A percentile compares a stretch with the other conserved stretches of the same genome.
These are phyloP conservation scores for Capreolus pygargus DNA, from an alignment of 2,113 vertebrate genomes.

Conservation along the genomic window DNA sequence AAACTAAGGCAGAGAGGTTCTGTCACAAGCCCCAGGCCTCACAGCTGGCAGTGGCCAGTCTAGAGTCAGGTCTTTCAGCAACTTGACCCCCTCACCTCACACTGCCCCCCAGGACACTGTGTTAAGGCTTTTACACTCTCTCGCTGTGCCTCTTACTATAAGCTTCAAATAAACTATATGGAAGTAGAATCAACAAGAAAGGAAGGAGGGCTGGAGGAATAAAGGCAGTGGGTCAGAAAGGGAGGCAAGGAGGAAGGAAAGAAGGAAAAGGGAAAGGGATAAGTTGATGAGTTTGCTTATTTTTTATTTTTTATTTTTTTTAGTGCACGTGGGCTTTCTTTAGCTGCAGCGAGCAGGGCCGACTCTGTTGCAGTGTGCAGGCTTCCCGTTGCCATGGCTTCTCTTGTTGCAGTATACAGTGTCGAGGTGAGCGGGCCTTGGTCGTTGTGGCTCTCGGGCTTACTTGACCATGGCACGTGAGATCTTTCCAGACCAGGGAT, in stretches of 20 bases:
- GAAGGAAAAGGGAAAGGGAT: neutral
- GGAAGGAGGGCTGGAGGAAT: neutral
- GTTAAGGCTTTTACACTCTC: neutral
- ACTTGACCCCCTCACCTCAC: neutral
- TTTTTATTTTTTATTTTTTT: neutral
- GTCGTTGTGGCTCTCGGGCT: neutral
- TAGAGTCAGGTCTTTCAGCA: neutral
- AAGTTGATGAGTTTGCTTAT: neutral
- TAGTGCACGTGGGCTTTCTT: rapidly evolving
- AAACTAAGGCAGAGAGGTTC: neutral
- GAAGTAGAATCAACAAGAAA: neutral
- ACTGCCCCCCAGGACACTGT: neutral
- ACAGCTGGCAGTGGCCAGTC: neutral
- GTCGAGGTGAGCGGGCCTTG: neutral
- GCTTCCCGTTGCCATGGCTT: neutral
- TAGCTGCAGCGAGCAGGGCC: neutral
- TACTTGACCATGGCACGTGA: neutral
- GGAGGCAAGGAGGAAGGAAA: neutral
- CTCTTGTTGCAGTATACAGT: neutral
- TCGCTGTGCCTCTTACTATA: neutral
- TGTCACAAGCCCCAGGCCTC: neutral
- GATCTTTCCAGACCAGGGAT: neutral
- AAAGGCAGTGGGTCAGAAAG: neutral
- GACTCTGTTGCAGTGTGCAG: neutral
- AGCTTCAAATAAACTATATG: neutral